Conservation (phyloP, 2,113 vertebrate species). For the Mobula hypostoma region DNA sequence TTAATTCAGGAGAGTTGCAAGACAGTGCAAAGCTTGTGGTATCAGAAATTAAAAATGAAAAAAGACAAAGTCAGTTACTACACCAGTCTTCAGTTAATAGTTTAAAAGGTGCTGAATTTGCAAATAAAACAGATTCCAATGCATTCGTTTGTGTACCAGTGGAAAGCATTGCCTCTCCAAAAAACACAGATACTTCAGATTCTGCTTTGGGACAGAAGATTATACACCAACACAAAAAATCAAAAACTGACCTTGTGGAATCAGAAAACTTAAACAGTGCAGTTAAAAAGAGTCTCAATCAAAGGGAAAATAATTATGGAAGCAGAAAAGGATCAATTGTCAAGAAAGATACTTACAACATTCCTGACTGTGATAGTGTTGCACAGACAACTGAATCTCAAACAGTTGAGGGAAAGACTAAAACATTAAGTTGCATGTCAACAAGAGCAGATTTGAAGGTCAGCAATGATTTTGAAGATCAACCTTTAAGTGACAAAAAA, state of each 20-base stretch:
- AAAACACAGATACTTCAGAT: background rate
- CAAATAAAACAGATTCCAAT: background rate
- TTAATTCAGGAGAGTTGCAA: background rate
- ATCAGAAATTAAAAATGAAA: background rate
- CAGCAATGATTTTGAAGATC: slow-evolving; percentile 43
- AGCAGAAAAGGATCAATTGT: background rate
- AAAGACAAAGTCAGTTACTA: background rate
- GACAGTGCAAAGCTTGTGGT: background rate
- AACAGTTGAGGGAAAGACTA: slow-evolving; percentile 37
- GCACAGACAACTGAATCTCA: slow-evolving; percentile 27
- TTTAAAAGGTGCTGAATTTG: background rate
- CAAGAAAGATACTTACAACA: background rate
- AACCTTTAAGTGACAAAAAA: slow-evolving; percentile 41
- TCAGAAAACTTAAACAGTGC: slow-evolving; percentile 41
- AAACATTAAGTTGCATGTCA: background rate
- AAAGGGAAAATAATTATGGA: background rate
- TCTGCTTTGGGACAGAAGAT: slow-evolving; percentile 34
- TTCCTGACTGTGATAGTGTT: slow-evolving; percentile 21
- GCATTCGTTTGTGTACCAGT: background rate
- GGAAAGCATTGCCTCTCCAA: background rate
- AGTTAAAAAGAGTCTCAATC: slow-evolving; percentile 32
- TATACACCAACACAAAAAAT: background rate
- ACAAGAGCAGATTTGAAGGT: slow-evolving; percentile 41
- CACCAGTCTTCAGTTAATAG: background rate
- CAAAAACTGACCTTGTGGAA: background rate